Evolutionary conservation across 2,888 invertebrate genomes (phyloP).

Genomic region (Hydraecia micacea): DNA sequence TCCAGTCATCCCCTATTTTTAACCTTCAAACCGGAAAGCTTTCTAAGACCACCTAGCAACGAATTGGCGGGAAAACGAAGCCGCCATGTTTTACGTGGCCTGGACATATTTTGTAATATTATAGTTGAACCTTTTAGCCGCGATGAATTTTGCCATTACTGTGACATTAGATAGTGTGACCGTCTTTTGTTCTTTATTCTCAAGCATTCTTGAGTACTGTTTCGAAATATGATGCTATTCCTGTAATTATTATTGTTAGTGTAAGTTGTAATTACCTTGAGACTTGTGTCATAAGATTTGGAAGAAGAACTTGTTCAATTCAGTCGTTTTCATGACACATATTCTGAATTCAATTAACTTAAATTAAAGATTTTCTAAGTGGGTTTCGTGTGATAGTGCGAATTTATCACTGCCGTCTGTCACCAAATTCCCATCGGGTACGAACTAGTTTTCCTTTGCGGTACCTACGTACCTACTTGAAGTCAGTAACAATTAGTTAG

Average conservation of each 20-base stretch:
- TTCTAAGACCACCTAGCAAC: slow-evolving; percentile 43
- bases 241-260: background rate
- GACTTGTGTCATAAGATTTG: background rate
- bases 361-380: slow-evolving; percentile 26
- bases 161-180: slow-evolving; percentile 62
- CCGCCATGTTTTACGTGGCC: slow-evolving; percentile 21
- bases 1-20: slow-evolving; percentile 77
- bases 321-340: slow-evolving; percentile 8
- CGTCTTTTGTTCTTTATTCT: slow-evolving; percentile 63
- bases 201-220: slow-evolving; percentile 37
- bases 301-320: slow-evolving; percentile 13
- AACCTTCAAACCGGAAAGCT: slow-evolving; percentile 70
- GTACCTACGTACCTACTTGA: slow-evolving; percentile 68
- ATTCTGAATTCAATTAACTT: slow-evolving; percentile 20
- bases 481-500: slow-evolving; percentile 75
- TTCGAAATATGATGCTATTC: slow-evolving; percentile 9
- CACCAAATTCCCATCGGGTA: slow-evolving; percentile 59
- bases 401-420: slow-evolving; percentile 52
- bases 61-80: slow-evolving; percentile 41
- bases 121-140: slow-evolving; percentile 42
- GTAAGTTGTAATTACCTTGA: background rate
- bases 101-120: slow-evolving; percentile 51
- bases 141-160: slow-evolving; percentile 39
- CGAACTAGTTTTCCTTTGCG: slow-evolving; percentile 64
- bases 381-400: slow-evolving; percentile 2